Base-by-base conservation (phyloP, 2,888 invertebrate species). In the Drosophila histrio region DNA sequence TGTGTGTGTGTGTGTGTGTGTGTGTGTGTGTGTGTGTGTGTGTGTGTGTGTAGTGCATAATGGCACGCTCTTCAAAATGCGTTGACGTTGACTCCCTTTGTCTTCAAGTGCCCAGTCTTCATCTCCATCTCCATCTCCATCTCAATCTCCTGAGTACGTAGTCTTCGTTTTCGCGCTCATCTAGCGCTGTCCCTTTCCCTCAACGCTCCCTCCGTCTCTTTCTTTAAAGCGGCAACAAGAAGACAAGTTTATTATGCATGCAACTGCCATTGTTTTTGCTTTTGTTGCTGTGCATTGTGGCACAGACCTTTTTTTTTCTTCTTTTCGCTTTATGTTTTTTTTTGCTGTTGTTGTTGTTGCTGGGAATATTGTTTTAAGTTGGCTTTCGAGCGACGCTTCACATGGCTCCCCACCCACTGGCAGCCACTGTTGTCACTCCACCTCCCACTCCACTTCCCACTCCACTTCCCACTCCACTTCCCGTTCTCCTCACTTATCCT, bases 211-310 rank as follows among this genome's bases (percentile, higher is more conserved):
- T 9, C 11, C 24, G 9, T 4, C 57, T 34, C n/a, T 26, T 19
- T 24, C 44, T 19, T 54, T 64, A 58, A 70, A 70, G 61, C 64
- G 43, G 21, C 61, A 54, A 58, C 72, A 44, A 66, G 69, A 44
- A 66, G 69, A 65, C 72, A 72, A 76, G 79, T 75, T 77, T 77
- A 79, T 77, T 79, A 77, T 77, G 79, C 79, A 72, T 76, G 79
- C 76, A 75, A 67, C 75, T 68, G 71, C 39, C 66, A 62, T 71
- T 74, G 77, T 74, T 71, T 41, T 64, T 72, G 54, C 58, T 62
- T 53, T 64, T 67, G 63, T 52, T 63, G 63, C 46, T 60, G 56
- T 57, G 62, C 68, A 68, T 72, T 71, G 71, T 72, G 57, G 26
- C 57, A 64, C 73, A 63, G 68, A 73, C 28, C 60, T 19, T 58